phyloP scores from a whole-genome alignment of 1,140 invertebrate genomes.

The Chelonus insularis region DNA sequence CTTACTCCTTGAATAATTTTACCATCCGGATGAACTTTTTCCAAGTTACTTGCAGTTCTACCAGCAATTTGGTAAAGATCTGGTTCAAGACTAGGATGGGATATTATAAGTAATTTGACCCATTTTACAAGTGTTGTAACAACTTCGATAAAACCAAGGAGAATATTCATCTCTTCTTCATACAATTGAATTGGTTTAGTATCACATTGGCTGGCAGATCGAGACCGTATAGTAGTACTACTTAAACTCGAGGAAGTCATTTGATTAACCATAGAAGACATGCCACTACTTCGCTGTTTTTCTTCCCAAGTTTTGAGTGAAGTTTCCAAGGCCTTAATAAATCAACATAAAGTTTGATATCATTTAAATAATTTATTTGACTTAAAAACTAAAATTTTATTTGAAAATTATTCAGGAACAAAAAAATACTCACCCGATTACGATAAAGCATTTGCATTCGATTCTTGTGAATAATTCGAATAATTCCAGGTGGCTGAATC shows the following conservation, averaged over 20 bases:
- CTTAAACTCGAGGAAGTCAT: conserved; percentile 45
- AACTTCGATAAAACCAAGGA: conserved; percentile 81
- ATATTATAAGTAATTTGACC: conserved; percentile 74
- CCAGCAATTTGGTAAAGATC: conserved; percentile 76
- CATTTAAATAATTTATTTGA: conserved; percentile 12
- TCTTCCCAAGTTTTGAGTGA: conserved; percentile 92
- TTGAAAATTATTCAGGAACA: no score
- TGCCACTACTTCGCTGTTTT: conserved; percentile 77
- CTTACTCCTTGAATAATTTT: conserved; percentile 74
- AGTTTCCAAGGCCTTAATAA: conserved; percentile 76
- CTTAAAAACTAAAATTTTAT: not conserved
- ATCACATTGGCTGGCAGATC: conserved; percentile 33
- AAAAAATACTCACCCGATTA: conserved; percentile 69
- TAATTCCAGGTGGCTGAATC: conserved; percentile 95
- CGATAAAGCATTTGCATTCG: conserved; percentile 93
- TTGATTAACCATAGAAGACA: conserved; percentile 52
- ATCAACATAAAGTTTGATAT: conserved; percentile 13
- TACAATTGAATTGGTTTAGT: conserved; percentile 48
- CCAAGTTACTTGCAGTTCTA: conserved; percentile 72
- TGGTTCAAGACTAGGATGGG: conserved; percentile 66
- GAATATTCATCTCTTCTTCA: conserved; percentile 74
- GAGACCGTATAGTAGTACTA: conserved; percentile 48
- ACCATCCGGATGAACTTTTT: conserved; percentile 80
- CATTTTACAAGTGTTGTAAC: conserved; percentile 79
- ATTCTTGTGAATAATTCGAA: conserved; percentile 95